These are phyloP conservation scores for Hydroisotoma schaefferi DNA, from an alignment of 2,888 invertebrate species.

Conservation along the genomic window DNA sequence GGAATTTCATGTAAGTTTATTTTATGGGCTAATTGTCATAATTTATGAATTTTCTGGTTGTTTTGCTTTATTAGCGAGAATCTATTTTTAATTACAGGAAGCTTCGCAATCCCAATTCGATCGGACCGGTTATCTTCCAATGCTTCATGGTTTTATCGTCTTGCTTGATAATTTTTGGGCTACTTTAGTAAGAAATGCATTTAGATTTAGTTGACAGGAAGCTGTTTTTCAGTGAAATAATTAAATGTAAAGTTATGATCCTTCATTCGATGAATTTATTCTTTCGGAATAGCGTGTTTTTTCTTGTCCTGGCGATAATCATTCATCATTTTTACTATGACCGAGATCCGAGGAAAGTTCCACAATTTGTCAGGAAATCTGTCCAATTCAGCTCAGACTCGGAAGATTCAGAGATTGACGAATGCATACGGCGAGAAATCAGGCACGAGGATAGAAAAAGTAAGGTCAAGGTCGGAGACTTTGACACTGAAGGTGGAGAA, in stretches of 20 bases:
- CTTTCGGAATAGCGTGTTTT: slow-evolving; percentile 24
- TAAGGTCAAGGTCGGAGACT: too few relatives aligned
- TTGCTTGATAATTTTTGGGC: slow-evolving; percentile 31
- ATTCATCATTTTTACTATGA: slow-evolving; percentile 40
- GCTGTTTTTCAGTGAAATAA: too few relatives aligned
- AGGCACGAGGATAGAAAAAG: too few relatives aligned
- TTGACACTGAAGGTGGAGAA: slow-evolving; percentile 5
- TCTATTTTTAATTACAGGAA: slow-evolving; percentile 22
- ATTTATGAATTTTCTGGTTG: not conserved
- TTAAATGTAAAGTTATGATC: too few relatives aligned
- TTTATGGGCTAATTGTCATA: too few relatives aligned
- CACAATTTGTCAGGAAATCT: slow-evolving; percentile 39
- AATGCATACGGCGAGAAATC: too few relatives aligned
- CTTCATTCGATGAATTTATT: too few relatives aligned
- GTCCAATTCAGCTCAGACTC: slow-evolving; percentile 38
- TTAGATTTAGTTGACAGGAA: too few relatives aligned
- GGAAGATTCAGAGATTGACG: slow-evolving; percentile 10
- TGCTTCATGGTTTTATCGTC: slow-evolving; percentile 38
- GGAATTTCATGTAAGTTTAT: not conserved
- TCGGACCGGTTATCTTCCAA: slow-evolving; percentile 36
- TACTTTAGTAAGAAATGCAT: slow-evolving; percentile 38
- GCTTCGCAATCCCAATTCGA: slow-evolving; percentile 36
- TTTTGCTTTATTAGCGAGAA: slow-evolving; percentile 2
- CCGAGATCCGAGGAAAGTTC: slow-evolving; percentile 36
- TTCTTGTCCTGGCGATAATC: slow-evolving; percentile 36